A percentile compares a stretch with the other conserved stretches of the same genome.
phyloP scores from a whole-genome alignment of 1,140 invertebrate genomes.

The Homalodisca vitripennis region DNA sequence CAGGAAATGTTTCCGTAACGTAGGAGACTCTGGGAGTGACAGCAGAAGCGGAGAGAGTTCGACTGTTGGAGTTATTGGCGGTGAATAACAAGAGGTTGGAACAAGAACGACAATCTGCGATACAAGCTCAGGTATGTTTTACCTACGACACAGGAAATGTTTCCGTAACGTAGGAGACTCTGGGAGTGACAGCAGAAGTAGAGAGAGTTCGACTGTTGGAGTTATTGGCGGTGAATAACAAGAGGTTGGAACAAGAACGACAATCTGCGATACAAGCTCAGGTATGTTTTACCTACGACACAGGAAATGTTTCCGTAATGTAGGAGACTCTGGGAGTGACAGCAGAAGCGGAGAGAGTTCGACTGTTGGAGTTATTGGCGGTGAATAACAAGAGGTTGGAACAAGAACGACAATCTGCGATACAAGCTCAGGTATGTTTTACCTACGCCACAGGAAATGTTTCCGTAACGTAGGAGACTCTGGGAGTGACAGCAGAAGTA shows the following conservation, averaged over 20 bases:
- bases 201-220: slow-evolving; percentile 56
- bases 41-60: slow-evolving; percentile 55
- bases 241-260: slow-evolving; percentile 54
- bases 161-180: slow-evolving; percentile 48
- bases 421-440: slow-evolving; percentile 29
- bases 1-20: no score
- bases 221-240: slow-evolving; percentile 51
- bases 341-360: slow-evolving; percentile 55
- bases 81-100: slow-evolving; percentile 52
- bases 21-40: slow-evolving; percentile 46
- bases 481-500: slow-evolving; percentile 50
- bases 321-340: slow-evolving; percentile 46
- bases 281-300: no score
- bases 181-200: slow-evolving; percentile 50
- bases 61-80: slow-evolving; percentile 54
- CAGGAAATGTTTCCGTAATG: no score
- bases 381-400: slow-evolving; percentile 52
- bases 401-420: slow-evolving; percentile 48
- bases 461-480: slow-evolving; percentile 47
- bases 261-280: slow-evolving; percentile 36
- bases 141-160: no score
- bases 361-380: slow-evolving; percentile 53
- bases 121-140: slow-evolving; percentile 29
- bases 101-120: slow-evolving; percentile 48
- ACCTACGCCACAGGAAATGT: no score